Evolutionary conservation across 2,113 vertebrate genomes (phyloP).

Genomic region (Cisticola juncidis): DNA sequence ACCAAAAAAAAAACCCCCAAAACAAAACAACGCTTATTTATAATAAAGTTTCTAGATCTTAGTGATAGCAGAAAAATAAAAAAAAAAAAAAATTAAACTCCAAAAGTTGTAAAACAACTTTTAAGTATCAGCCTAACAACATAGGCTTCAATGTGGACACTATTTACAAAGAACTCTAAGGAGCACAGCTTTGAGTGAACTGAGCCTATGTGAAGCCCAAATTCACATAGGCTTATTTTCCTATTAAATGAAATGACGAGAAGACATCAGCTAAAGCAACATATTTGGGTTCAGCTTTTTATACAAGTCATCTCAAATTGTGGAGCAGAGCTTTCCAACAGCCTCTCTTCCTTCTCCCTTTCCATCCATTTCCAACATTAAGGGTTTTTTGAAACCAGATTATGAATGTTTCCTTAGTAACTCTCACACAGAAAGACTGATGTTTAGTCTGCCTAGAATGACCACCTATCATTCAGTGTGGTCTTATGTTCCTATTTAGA

Average conservation of each 20-base stretch:
- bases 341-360: background rate
- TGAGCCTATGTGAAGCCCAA: too few relatives aligned
- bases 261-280: background rate
- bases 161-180: background rate
- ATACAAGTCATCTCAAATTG: background rate
- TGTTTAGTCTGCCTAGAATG: background rate
- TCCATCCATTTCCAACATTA: background rate
- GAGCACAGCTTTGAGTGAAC: background rate
- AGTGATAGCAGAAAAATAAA: background rate
- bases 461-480: background rate
- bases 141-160: background rate
- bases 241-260: background rate
- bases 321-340: background rate
- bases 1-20: rapidly evolving
- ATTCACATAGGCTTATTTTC: background rate
- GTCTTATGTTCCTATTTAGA: background rate
- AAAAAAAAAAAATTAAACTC: background rate
- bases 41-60: background rate
- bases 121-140: background rate
- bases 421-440: background rate
- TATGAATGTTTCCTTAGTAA: background rate
- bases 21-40: too few relatives aligned
- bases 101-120: background rate
- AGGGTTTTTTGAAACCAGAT: background rate
- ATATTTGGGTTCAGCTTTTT: background rate